Evolutionary conservation across 2,113 vertebrate species (phyloP).

Genomic region (Charadrius vociferus): DNA sequence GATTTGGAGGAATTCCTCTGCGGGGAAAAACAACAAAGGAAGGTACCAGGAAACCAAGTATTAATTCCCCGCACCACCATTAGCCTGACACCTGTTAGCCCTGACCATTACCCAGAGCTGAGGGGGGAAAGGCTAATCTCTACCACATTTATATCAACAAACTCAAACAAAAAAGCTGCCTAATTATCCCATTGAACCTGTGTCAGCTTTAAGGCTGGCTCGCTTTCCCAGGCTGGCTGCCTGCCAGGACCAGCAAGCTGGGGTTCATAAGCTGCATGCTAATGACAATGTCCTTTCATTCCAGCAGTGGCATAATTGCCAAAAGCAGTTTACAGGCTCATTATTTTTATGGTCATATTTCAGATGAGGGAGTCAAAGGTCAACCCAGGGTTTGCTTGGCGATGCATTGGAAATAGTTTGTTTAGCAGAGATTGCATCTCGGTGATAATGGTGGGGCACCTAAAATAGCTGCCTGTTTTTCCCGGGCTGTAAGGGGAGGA

Average conservation of each 20-base stretch:
- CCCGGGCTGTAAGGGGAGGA: not conserved
- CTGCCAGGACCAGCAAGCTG: slow-evolving; percentile 85
- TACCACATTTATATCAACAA: slow-evolving; percentile 98
- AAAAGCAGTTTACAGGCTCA: slow-evolving; percentile 81
- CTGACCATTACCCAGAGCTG: slow-evolving; percentile 87
- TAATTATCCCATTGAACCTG: slow-evolving; percentile 92
- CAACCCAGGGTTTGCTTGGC: slow-evolving; percentile 70
- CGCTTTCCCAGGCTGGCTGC: slow-evolving; percentile 82
- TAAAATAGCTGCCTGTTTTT: slow-evolving; percentile 19
- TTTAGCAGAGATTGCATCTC: slow-evolving; percentile 74
- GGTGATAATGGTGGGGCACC: not conserved
- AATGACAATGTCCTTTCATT: slow-evolving; percentile 87
- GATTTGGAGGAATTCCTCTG: slow-evolving; percentile 72
- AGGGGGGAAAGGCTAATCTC: slow-evolving; percentile 87
- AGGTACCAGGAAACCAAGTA: slow-evolving; percentile 88
- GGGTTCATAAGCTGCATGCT: slow-evolving; percentile 85
- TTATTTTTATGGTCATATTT: slow-evolving; percentile 82
- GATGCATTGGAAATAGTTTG: slow-evolving; percentile 46
- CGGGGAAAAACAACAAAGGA: slow-evolving; percentile 79
- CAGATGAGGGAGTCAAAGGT: slow-evolving; percentile 81
- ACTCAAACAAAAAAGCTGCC: slow-evolving; percentile 89
- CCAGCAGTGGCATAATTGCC: slow-evolving; percentile 83
- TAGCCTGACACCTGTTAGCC: slow-evolving; percentile 96
- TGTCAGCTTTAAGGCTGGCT: slow-evolving; percentile 77
- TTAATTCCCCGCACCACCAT: slow-evolving; percentile 90